Evolutionary conservation across 1,140 invertebrate species (phyloP), one percentile per base, ranked within the genome.

Genomic region (Calephelis nemesis): DNA sequence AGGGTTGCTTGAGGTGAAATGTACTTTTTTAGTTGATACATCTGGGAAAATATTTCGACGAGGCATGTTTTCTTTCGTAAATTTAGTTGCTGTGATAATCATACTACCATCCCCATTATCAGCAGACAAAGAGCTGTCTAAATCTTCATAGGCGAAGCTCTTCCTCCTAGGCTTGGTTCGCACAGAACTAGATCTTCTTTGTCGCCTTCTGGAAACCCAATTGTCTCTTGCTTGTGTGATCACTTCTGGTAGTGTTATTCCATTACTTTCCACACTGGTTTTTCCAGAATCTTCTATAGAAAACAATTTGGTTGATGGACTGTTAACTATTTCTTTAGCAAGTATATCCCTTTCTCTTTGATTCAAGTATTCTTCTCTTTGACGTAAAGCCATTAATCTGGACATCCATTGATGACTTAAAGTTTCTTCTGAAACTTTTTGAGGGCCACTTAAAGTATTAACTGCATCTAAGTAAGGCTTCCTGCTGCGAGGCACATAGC

Each of bases 91-190:
- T 64, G 94, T 94, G 7, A 92, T 81, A 30, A 93, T 78, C 54
- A 94, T 87, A 73, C 92, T 93, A 15, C 90, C 88, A 63, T 94
- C 93, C 0, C 93, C 93, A 40, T 85, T 82, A 75, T 93, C 93
- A 5, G 93, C 93, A n/a, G 93, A 93, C 67, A 93, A 78, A 8
- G 93, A 93, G 73, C 93, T 92, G 76, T 94, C 93, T 8, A 93
- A 75, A 67, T 93, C 92, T 75, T 93, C 90, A 69, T 92, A 92
- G 0, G 75, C 80, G 54, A 79, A 84, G 65, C 78, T 87, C 73
- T 89, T 82, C 65, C 90, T 84, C 60, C 83, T 84, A 12, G 69
- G 74, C n/a, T 77, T 80, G 7, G 76, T 50, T 11, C 83, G 80
- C 12, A 84, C 72, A 0, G 87, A 88, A 45, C 78, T 75, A 7